Conservation (phyloP, 2,113 vertebrate genomes). For the Pteropus alecto region DNA sequence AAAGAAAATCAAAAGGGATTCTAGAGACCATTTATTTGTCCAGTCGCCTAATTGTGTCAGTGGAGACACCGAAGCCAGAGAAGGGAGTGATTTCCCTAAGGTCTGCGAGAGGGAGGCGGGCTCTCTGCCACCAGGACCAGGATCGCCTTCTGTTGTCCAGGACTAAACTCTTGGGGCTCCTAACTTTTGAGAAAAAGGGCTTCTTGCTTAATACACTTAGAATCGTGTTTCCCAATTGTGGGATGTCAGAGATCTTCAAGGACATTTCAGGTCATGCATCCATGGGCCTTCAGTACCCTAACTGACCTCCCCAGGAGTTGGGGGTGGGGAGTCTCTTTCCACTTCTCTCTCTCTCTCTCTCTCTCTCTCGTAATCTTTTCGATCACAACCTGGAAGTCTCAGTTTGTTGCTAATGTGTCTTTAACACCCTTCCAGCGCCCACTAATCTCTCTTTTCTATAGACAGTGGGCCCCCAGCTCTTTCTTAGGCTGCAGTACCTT, state of each 20-base stretch:
- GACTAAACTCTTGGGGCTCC: not conserved
- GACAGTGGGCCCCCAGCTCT: not conserved
- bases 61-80: not conserved
- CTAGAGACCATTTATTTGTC: not conserved
- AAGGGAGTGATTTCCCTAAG: not conserved
- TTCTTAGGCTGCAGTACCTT: not conserved
- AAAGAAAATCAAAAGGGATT: not conserved
- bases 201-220: not conserved
- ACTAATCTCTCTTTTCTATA: not conserved
- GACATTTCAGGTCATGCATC: not conserved
- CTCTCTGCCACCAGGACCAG: accelerated
- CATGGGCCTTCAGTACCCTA: not conserved
- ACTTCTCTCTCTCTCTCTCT: not conserved
- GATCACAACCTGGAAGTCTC: not conserved
- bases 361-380: not conserved
- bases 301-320: not conserved
- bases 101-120: accelerated
- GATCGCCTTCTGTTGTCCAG: not conserved
- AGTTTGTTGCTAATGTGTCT: not conserved
- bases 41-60: not conserved
- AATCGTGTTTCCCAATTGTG: not conserved
- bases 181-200: not conserved
- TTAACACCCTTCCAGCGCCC: not conserved
- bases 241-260: not conserved
- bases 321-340: not conserved